Evolutionary conservation across 2,888 invertebrate species (phyloP), one percentile per base, ranked within the genome.

Genomic region (Chymomyza caudatula): DNA sequence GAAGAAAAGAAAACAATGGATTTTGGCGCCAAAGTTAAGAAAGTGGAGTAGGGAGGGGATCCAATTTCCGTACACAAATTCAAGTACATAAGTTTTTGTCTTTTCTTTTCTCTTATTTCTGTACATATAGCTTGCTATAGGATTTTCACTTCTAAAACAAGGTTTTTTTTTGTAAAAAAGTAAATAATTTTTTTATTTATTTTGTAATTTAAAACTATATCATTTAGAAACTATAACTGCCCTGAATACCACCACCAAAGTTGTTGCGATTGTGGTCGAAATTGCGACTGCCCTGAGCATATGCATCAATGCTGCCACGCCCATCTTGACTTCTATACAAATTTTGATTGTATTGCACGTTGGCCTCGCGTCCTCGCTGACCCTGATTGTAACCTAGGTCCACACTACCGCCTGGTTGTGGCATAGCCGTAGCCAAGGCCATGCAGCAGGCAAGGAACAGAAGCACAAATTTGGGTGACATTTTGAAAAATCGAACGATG

Each of bases 311-410:
- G n/a, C 53, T 71, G 64, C 80, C 79, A 65, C 74, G 76, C 8
- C 84, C 85, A 77, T 87, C 74, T 0, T 59, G 20, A 13, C 82
- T 78, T 25, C 65, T 76, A 17, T 59, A 82, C 0, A 87, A 54
- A 71, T 87, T 86, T 1, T 87, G 85, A 63, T 86, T 85, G 23
- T 86, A 86, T 44, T 82, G 77, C 0, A 74, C 55, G 11, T 58
- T 62, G 4, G 74, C 78, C 54, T 74, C 68, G 4, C 84, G 79
- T n/a, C 85, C 86, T 22, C 29, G 29, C 11, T 29, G 29, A 1
- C 11, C 29, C 11, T 29, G 29, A 29, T 29, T 3, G 29, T 29
- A 29, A 29, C 29, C 29, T 11, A 29, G 1, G 8, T 29, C 29
- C 29, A 29, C 5, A 11, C 29, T 29, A 11, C 29, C 29, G 29